phyloP scores from a whole-genome alignment of 2,113 vertebrate genomes.

The Pterophyllum scalare region DNA sequence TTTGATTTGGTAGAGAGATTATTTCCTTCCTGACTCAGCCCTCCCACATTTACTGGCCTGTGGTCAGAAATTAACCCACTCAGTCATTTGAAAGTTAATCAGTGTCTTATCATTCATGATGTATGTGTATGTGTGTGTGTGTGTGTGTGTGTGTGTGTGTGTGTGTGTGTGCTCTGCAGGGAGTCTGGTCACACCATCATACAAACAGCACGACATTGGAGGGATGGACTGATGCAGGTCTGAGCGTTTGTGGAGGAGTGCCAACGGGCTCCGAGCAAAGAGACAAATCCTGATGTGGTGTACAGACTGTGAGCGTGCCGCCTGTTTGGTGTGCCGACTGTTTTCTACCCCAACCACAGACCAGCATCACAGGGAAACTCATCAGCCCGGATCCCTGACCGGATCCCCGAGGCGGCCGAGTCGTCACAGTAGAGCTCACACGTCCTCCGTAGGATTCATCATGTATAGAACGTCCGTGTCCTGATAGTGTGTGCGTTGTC shows the following conservation, averaged over 20 bases:
- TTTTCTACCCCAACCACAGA: conserved; percentile 23
- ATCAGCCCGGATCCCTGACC: neutral
- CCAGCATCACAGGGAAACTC: conserved; percentile 17
- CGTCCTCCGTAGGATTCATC: conserved; percentile 36
- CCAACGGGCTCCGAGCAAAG: conserved; percentile 14
- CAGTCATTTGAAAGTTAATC: no score
- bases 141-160: neutral
- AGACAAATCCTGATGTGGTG: conserved; percentile 22
- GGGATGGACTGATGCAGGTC: conserved; percentile 76
- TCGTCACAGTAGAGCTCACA: conserved; percentile 27
- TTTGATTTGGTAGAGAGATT: no score
- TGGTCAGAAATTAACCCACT: neutral
- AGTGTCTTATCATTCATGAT: no score
- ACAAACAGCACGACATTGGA: conserved; percentile 82
- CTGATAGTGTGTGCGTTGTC: conserved; percentile 23
- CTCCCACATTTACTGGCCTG: neutral
- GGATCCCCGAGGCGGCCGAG: neutral
- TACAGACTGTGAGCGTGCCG: conserved; percentile 37
- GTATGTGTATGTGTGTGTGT: no score
- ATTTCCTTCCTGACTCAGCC: neutral
- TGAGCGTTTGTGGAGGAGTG: conserved; percentile 10
- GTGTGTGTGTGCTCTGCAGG: conserved; percentile 73
- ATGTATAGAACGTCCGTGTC: conserved; percentile 25
- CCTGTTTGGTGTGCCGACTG: conserved; percentile 4
- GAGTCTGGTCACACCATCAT: conserved; percentile 72